phyloP scores from a whole-genome alignment of 2,113 vertebrate genomes.

The Geococcyx californianus region DNA sequence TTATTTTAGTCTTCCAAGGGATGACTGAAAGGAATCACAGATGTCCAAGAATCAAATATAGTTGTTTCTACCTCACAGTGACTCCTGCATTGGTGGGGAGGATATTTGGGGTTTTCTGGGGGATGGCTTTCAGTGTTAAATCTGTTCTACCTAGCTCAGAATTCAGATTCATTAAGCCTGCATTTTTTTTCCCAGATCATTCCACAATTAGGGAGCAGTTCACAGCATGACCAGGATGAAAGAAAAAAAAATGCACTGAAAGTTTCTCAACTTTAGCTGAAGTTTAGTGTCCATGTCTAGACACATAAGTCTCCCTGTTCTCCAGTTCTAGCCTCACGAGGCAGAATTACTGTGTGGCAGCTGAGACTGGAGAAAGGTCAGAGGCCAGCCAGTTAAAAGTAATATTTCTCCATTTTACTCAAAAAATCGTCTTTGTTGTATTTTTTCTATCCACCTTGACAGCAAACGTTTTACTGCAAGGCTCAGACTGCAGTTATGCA shows the following conservation, averaged over 20 bases:
- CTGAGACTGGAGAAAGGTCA: not conserved
- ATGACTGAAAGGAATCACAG: not conserved
- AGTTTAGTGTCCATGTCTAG: not conserved
- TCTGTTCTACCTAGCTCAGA: not conserved
- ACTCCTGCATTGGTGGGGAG: not conserved
- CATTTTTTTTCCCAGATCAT: not conserved
- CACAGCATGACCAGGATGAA: not conserved
- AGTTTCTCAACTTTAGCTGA: not conserved
- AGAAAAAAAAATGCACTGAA: not conserved
- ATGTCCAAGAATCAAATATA: not conserved
- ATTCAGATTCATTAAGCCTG: not conserved
- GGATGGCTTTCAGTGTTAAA: not conserved
- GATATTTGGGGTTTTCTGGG: not conserved
- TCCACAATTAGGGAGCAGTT: not conserved
- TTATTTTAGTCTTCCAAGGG: not conserved
- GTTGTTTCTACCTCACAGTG: not conserved
- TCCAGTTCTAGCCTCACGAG: not conserved
- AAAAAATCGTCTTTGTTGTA: not conserved
- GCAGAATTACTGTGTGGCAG: not conserved
- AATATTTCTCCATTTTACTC: not conserved
- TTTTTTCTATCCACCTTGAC: not conserved
- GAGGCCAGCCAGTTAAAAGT: not conserved
- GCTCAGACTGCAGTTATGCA: constrained; percentile 16
- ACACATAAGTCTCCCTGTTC: not conserved
- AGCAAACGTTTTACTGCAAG: constrained; percentile 11